Evolutionary conservation across 2,797 vertebrate genomes (phyloP).

Genomic region (Sebastes aleutianus): DNA sequence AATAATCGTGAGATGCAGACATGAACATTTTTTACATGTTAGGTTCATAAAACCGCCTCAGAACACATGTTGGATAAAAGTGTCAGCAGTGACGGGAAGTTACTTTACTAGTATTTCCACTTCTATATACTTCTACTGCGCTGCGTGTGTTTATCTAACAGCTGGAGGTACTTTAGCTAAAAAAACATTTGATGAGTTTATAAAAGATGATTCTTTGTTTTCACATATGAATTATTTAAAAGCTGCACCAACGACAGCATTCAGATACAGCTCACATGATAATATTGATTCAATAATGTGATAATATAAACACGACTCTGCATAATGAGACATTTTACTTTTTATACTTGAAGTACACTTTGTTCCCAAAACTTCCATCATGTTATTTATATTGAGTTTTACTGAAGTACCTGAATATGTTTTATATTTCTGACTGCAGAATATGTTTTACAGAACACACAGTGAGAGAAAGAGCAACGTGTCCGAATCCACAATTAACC

Average conservation of each 20-base stretch:
- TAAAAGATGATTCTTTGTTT: not conserved
- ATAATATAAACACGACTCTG: no score
- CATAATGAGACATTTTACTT: not conserved
- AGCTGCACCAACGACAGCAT: no score
- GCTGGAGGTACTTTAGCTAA: no score
- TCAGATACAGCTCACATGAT: no score
- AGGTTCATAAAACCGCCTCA: no score
- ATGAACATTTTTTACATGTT: not conserved
- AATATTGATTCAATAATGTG: no score
- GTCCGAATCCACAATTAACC: conserved; percentile 47
- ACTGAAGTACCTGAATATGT: not conserved
- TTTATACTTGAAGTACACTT: not conserved
- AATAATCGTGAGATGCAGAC: not conserved
- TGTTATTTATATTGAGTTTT: not conserved
- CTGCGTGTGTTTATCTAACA: no score
- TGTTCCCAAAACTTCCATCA: not conserved
- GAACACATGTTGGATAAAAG: no score
- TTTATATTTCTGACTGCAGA: not conserved
- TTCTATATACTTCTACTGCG: no score
- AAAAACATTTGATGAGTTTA: not conserved
- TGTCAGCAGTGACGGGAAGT: no score
- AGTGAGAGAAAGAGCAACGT: conserved; percentile 1
- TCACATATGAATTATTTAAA: not conserved
- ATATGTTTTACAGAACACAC: not conserved
- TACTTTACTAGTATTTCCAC: not conserved